Evolutionary conservation across 2,797 vertebrate genomes (phyloP).

Genomic region (Cynodonichthys magdalenae): DNA sequence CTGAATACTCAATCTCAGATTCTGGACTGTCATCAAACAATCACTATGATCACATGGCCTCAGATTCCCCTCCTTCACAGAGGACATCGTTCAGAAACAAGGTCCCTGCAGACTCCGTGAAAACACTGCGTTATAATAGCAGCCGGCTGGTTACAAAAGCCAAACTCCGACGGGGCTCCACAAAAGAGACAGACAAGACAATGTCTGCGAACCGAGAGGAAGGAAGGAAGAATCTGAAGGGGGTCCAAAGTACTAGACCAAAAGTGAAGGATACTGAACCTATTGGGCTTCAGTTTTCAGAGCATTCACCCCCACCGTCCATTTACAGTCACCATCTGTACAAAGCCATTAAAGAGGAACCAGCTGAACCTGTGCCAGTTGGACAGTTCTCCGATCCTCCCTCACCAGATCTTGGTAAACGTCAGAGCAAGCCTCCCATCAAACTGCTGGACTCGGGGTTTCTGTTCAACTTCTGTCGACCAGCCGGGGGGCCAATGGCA

Average conservation of each 20-base stretch:
- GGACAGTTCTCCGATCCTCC: conserved; percentile 68
- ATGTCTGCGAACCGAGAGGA: conserved; percentile 46
- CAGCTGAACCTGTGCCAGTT: conserved; percentile 79
- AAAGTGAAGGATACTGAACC: conserved; percentile 38
- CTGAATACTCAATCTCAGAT: conserved; percentile 68
- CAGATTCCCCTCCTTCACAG: conserved; percentile 22
- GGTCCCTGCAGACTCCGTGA: conserved; percentile 35
- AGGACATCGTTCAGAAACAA: conserved; percentile 32
- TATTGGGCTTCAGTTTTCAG: conserved; percentile 44
- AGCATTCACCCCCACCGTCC: conserved; percentile 45
- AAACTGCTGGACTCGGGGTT: conserved; percentile 86
- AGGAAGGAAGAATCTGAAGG: conserved; percentile 34
- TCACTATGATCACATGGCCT: neutral
- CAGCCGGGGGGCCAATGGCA: conserved; percentile 64
- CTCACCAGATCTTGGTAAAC: conserved; percentile 80
- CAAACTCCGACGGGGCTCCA: conserved; percentile 41
- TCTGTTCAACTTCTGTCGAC: conserved; percentile 83
- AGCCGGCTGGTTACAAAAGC: conserved; percentile 54
- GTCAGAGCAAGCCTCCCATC: conserved; percentile 85
- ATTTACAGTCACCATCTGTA: conserved; percentile 79
- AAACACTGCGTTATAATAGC: conserved; percentile 66
- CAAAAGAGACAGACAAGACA: conserved; percentile 29
- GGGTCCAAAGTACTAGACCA: conserved; percentile 11
- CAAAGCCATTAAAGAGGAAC: conserved; percentile 84
- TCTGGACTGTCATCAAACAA: conserved; percentile 32